phyloP scores from a whole-genome alignment of 2,797 vertebrate species.

The Syngnathus acus region DNA sequence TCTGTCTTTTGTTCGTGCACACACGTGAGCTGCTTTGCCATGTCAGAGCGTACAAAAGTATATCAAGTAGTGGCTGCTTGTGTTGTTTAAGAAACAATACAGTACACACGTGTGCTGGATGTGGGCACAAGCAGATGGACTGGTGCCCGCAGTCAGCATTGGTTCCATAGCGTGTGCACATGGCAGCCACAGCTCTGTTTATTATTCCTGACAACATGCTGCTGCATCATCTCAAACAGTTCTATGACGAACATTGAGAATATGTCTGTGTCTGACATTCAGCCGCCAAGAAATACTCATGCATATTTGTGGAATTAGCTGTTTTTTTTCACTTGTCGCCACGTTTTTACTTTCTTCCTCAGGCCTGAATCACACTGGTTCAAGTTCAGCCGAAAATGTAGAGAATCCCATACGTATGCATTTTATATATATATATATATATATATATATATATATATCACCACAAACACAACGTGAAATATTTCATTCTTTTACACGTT shows the following conservation, averaged over 20 bases:
- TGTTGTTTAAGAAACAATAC: background rate
- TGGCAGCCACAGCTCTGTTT: background rate
- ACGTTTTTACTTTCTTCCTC: background rate
- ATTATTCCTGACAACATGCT: conserved; percentile 2
- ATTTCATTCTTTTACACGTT: no score
- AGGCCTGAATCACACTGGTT: background rate
- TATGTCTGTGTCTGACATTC: conserved; percentile 3
- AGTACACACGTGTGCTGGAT: background rate
- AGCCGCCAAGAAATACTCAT: conserved; percentile 3
- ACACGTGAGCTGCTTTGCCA: background rate
- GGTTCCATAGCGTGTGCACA: background rate
- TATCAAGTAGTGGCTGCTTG: background rate
- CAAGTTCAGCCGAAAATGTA: background rate
- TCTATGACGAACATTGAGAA: background rate
- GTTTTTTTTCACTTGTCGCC: background rate
- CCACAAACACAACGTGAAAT: background rate
- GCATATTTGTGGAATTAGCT: conserved; percentile 7
- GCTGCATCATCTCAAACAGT: conserved; percentile 1
- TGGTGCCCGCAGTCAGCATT: background rate
- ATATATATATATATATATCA: no score
- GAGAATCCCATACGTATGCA: no score
- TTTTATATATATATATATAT: no score
- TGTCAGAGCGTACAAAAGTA: background rate
- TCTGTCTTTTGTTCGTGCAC: background rate
- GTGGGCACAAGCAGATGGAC: background rate